Base-by-base conservation (phyloP, 2,113 vertebrate species). In the Trematocara unimaculatum region DNA sequence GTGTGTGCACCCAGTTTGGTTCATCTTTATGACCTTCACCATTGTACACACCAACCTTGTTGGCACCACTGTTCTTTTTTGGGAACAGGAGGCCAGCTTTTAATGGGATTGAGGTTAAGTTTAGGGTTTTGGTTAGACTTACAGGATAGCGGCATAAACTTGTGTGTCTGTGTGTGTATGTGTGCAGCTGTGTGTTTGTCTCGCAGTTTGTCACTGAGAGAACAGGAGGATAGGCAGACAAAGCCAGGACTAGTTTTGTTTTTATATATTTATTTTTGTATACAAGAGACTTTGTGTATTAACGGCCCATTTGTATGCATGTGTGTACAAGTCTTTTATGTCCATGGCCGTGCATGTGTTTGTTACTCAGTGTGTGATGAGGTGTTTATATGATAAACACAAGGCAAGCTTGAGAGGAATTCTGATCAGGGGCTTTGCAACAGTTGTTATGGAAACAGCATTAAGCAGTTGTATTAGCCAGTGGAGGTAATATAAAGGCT, bases 381-480 rank as follows among this genome's bases (percentile, higher is more conserved):
- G 90, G 93, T 94, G 93, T 95, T 95, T 94, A 92, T 94, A 92
- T 92, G 94, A 92, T 94, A 95, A 95, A 95, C 92, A 94, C 92
- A 58, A 96, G 91, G 90, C 86, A 55, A 88, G 91, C 94, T 93
- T 88, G 93, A 89, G 91, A 93, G 89, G 94, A 95, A 95, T 95
- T 94, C 93, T 94, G 95, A 95, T 95, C 91, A 95, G 94, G 92
- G 93, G 94, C 93, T 95, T 96, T 96, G 92, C 93, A 96, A 96
- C 95, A 94, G 94, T 96, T 96, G 95, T 95, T 95, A 96, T 96
- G 95, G 95, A 95, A 95, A 96, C 95, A 93, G 93, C 93, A 93
- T 95, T 95, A 95, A 94, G 93, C 93, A 93, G 91, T 92, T 91
- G 92, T 91, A 92, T 94, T 94, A 94, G 92, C 89, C 94, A 91